Percentiles rank a stretch among this genome's conserved stretches.
Conservation (phyloP, 1,140 invertebrate genomes). For the Bombus waltoni region DNA sequence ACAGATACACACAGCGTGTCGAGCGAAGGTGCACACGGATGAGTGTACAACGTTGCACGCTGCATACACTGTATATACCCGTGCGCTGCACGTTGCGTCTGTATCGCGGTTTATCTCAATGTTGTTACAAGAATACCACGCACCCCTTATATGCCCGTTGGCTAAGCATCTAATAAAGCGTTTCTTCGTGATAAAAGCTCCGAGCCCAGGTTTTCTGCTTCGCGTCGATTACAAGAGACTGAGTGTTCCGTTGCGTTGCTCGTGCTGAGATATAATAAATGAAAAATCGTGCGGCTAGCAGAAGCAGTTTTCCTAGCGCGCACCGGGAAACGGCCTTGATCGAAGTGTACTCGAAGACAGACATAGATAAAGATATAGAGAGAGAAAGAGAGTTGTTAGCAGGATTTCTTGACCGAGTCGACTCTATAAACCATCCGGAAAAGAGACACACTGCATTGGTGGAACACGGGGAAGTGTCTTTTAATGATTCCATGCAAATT, state of each 20-base stretch:
- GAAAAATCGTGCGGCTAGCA: conserved; percentile 17
- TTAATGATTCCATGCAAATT: conserved; percentile 18
- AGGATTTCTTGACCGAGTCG: not conserved
- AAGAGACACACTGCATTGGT: not conserved
- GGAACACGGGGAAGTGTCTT: conserved; percentile 16
- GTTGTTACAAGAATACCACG: conserved; percentile 38
- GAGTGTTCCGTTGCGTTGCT: not conserved
- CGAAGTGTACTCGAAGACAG: not conserved
- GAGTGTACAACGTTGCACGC: conserved; percentile 24
- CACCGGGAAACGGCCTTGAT: not conserved
- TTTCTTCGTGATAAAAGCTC: conserved; percentile 19
- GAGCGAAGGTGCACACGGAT: conserved; percentile 20
- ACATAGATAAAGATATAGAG: not conserved
- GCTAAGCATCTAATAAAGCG: conserved; percentile 29
- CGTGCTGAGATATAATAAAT: conserved; percentile 14
- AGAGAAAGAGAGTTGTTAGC: not conserved
- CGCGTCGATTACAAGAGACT: not conserved
- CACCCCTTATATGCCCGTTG: conserved; percentile 28
- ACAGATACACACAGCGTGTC: conserved; percentile 22
- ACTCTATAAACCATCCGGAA: not conserved
- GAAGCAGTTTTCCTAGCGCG: conserved; percentile 20
- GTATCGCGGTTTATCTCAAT: conserved; percentile 3
- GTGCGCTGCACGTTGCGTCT: not conserved
- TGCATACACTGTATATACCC: not conserved
- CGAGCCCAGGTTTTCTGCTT: conserved; percentile 3